Percentiles rank a stretch among this genome's conserved stretches.
Evolutionary conservation across 2,888 invertebrate species (phyloP).

Genomic region (Nasonovia ribisnigri): DNA sequence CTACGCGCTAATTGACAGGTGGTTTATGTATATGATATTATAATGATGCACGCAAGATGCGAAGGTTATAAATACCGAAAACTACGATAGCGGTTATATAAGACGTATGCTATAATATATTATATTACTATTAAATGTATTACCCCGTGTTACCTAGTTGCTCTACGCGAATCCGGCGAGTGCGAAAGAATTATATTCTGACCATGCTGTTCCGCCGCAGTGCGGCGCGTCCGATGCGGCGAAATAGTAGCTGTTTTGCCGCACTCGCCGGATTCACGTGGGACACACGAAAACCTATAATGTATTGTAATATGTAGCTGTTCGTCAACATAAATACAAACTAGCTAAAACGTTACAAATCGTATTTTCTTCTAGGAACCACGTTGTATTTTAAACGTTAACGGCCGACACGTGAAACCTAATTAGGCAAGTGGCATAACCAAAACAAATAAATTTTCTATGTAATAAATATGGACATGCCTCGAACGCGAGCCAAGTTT

Average conservation of each 20-base stretch:
- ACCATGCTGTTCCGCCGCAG: too few relatives aligned
- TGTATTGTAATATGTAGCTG: background rate
- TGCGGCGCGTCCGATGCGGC: too few relatives aligned
- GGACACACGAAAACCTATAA: background rate
- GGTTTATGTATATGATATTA: background rate
- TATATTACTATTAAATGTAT: background rate
- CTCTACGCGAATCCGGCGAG: too few relatives aligned
- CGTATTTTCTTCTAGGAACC: background rate
- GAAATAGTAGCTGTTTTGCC: too few relatives aligned
- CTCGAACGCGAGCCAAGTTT: background rate
- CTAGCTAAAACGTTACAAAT: background rate
- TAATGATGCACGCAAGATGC: background rate
- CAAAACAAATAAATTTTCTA: background rate
- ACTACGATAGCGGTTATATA: background rate
- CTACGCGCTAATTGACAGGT: background rate
- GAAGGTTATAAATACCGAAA: background rate
- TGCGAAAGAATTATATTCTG: too few relatives aligned
- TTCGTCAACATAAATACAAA: background rate
- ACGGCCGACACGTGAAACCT: background rate
- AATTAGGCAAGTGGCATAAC: background rate
- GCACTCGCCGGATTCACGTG: too few relatives aligned
- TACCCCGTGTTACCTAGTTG: too few relatives aligned
- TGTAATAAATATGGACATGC: background rate
- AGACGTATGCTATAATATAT: background rate
- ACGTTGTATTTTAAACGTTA: background rate